A percentile compares a stretch with the other conserved stretches of the same genome.
These are phyloP conservation scores for Ciconia stormi DNA, from an alignment of 2,113 vertebrate species.

Conservation along the genomic window DNA sequence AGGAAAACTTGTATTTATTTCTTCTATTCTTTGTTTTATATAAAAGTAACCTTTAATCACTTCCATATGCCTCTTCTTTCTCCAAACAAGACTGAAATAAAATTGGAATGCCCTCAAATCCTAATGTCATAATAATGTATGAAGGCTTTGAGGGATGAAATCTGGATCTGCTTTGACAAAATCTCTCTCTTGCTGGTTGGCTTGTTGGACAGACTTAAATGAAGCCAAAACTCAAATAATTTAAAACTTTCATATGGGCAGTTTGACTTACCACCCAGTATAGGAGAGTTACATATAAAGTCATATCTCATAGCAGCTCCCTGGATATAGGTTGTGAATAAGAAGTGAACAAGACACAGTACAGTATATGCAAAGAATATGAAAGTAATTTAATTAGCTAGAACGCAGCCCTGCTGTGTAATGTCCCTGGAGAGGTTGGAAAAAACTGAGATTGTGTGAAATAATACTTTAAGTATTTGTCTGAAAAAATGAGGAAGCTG, in stretches of 20 bases:
- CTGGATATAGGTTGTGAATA: background rate
- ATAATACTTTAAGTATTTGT: background rate
- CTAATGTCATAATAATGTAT: background rate
- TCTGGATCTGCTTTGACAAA: conserved; percentile 50
- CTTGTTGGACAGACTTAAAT: background rate
- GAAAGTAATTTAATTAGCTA: background rate
- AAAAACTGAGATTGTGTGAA: background rate
- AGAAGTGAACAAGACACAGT: background rate
- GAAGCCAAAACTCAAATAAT: conserved; percentile 24
- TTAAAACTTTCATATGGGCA: background rate
- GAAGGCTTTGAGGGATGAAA: background rate
- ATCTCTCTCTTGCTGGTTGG: background rate
- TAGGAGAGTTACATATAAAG: background rate
- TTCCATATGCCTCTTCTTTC: conserved; percentile 40
- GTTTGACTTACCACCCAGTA: background rate
- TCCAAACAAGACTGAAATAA: conserved; percentile 30
- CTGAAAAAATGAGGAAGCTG: background rate
- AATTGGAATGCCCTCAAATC: conserved; percentile 32
- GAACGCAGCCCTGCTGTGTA: background rate
- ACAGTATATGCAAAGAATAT: background rate
- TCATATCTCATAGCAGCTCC: background rate
- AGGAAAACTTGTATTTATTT: background rate
- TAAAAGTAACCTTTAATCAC: conserved; percentile 31
- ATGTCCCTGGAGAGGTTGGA: fast-evolving
- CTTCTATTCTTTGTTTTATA: conserved; percentile 19